Base-by-base conservation (phyloP, 2,797 vertebrate genomes). In the Staurois parvus region DNA sequence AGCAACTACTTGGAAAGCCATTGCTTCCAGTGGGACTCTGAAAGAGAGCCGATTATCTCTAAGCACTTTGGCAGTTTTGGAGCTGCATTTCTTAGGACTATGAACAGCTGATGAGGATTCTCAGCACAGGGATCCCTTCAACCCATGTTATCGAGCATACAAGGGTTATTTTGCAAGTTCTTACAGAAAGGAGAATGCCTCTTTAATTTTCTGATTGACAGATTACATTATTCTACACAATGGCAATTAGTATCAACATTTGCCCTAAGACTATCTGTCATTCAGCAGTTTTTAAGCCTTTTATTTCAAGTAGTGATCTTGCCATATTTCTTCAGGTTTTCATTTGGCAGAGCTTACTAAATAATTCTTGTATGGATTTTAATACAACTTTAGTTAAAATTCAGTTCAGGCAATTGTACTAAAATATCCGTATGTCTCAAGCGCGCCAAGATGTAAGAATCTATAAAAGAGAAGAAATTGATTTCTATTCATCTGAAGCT, bases 391-490 rank as follows among this genome's bases (percentile, higher is more conserved):
- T 81, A 81, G 45, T 81, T 81, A 73, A 73, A 62, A 30, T 78
- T 19, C 64, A 84, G 72, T 34, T n/a, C 42, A 79, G 69, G 48
- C 76, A 72, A 86, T 72, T 56, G 85, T 75, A 72, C 72, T 74
- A 88, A 68, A 79, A 88, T 89, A 89, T 72, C 76, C 76, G 32
- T 42, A 79, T 85, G 88, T 84, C 24, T 88, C 48, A 72, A 79
- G 87, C 76, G 82, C 32, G 75, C 28, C 78, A 81, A 72, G 87
- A 85, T 24, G 21, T 0, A 6, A 37, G 78, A 88, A 85, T 85
- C 30, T 78, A 79, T 85, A 87, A 81, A 73, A 72, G 0, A 28
- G 8, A 15, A 12, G 59, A 17, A 32, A 76, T 84, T 88, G 59
- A 48, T 87, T 85, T 72, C 83, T 68, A 81, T 87, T 79, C 81